Evolutionary conservation across 2,888 invertebrate species (phyloP), one percentile per base, ranked within the genome.

Genomic region (Celastrina argiolus): DNA sequence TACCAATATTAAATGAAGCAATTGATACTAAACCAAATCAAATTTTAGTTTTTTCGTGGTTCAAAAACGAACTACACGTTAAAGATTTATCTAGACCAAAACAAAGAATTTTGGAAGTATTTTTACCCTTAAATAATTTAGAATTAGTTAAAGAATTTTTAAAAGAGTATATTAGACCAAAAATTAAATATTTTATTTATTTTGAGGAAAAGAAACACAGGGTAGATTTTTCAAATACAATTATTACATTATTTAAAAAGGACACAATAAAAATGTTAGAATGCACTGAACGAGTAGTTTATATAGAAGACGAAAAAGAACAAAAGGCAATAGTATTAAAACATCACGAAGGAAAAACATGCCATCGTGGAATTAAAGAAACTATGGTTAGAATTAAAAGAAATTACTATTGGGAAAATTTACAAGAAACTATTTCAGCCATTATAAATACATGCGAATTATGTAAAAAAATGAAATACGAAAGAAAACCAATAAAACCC

Each of bases 21-120:
- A 71, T 77, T 42, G 75, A 76, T 28, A 73, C 71, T 1, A 76
- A 80, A 65, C 72, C 77, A 0, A 75, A 74, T 3, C 78, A 77
- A 71, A 74, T 78, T 58, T 58, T 51, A n/a, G n/a, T n/a, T n/a
- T n/a, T n/a, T n/a, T n/a, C n/a, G n/a, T n/a, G n/a, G n/a, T n/a
- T n/a, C n/a, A 71, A 65, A 70, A 66, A 76, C 58, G 65, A 74
- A 56, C 28, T 71, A 6, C 6, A 18, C 12, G 74, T 76, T 5
- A 75, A 74, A 66, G 61, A 74, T 41, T 28, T 74, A 12, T 74
- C 75, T 1, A 65, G 61, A 7, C 10, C 63, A 0, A 77, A 75
- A 68, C 74, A 75, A 56, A 74, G 70, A 56, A 70, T 78, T 22
- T 16, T 76, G 18, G 74, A 78, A 67, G 73, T 76, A 7, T 66